A percentile compares a stretch with the other conserved stretches of the same genome.
Conservation (phyloP, 2,113 vertebrate genomes). For the Crocuta crocuta region DNA sequence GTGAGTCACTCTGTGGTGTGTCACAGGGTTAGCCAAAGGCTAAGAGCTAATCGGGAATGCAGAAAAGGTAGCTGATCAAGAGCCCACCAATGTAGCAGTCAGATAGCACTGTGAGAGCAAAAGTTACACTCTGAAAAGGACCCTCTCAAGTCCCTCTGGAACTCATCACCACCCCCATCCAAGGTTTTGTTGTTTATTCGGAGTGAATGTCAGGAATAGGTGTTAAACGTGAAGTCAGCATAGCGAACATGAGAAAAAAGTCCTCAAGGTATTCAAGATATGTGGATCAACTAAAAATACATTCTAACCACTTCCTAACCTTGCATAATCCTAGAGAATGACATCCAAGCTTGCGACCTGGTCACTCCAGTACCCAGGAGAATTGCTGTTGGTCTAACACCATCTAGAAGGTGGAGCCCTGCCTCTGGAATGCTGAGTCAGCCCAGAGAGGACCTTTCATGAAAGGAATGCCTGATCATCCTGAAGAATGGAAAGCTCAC, state of each 20-base stretch:
- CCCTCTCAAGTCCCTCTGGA: background rate
- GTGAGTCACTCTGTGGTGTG: background rate
- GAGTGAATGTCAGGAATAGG: background rate
- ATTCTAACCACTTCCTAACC: background rate
- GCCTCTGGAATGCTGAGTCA: background rate
- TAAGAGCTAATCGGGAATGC: background rate
- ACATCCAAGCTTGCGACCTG: background rate
- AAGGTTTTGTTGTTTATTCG: background rate
- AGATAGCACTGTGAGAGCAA: background rate
- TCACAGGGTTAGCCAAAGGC: background rate
- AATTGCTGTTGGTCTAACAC: background rate
- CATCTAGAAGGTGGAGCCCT: background rate
- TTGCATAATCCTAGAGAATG: background rate
- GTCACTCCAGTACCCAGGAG: background rate
- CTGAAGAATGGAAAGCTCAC: background rate
- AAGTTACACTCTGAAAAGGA: background rate
- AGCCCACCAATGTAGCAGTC: background rate
- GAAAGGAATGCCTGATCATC: background rate
- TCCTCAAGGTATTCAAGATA: background rate
- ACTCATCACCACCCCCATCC: background rate
- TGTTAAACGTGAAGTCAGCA: background rate
- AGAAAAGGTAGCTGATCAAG: background rate
- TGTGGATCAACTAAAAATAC: background rate
- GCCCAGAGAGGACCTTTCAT: background rate
- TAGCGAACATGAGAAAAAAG: background rate